Base-by-base conservation (phyloP, 2,888 invertebrate species). In the Ormyrus rosae region DNA sequence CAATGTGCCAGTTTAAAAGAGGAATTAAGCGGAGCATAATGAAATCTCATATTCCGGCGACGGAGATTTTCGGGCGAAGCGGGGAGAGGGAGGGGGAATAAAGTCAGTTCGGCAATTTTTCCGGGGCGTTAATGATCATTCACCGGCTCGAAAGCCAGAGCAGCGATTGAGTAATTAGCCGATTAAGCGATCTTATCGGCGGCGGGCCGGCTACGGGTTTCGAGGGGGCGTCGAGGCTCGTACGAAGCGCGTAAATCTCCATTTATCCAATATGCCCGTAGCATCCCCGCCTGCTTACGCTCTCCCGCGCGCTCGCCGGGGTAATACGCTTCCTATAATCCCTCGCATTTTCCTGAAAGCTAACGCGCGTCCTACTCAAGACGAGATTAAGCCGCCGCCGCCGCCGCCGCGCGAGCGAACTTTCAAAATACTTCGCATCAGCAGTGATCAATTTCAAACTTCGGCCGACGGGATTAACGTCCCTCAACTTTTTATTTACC, bases 101-200 rank as follows among this genome's bases (percentile, higher is more conserved):
- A 58, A 61, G 13, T 8, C 11, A 60, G 60, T 13, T n/a, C 13
- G 8, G 34, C 34, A 13, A 13, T 13, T 13, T 13, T 53, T 8
- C 11, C 45, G n/a, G 60, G 46, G 56, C n/a, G 50, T 71, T 48
- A 58, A 64, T 46, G 72, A 53, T 78, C 9, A 53, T 72, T 71
- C 19, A 46, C 19, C 48, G 7, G 34, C 7, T 63, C 45, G 60
- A 70, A 61, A 56, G 46, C 45, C 13, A 13, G 13, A 19, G n/a
- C 64, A 64, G 75, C 78, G 83, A 84, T 83, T 83, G 86, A 85
- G 83, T 85, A 86, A 87, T 86, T 86, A 85, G 82, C 82, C 84
- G 84, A 87, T 87, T 86, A 86, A 86, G 85, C 83, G 85, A 84
- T 83, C 82, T 78, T 81, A 81, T 81, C 81, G 82, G 76, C 13